Evolutionary conservation across 2,113 vertebrate genomes (phyloP).

Genomic region (Heloderma charlesbogerti): DNA sequence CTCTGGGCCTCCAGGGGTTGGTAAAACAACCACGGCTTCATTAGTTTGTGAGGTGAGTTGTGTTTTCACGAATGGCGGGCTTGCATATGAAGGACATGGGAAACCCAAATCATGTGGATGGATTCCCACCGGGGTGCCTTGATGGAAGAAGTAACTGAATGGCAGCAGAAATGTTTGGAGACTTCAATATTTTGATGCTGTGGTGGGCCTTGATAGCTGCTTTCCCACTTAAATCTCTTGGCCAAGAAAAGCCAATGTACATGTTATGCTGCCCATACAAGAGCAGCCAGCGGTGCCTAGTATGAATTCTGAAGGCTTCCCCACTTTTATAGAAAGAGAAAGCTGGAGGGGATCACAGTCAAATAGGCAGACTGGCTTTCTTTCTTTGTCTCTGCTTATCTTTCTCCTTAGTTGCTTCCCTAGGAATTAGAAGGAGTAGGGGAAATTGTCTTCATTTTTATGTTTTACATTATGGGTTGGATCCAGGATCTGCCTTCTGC

Average conservation of each 20-base stretch:
- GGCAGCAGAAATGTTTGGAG: background rate
- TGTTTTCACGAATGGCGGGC: background rate
- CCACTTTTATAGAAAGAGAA: too few relatives aligned
- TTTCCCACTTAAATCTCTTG: background rate
- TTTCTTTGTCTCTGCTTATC: too few relatives aligned
- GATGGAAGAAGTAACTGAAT: background rate
- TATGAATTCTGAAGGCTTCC: background rate
- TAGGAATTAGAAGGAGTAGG: background rate
- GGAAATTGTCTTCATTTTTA: background rate
- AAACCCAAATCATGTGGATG: background rate
- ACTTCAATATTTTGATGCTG: too few relatives aligned
- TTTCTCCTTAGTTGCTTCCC: background rate
- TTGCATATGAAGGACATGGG: too few relatives aligned
- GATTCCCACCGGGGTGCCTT: fast-evolving
- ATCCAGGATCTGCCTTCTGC: too few relatives aligned
- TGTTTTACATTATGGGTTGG: background rate
- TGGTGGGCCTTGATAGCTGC: background rate
- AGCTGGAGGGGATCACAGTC: background rate
- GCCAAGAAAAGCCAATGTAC: background rate
- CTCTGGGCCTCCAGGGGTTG: slow-evolving; percentile 96
- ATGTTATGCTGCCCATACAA: background rate
- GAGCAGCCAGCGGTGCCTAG: background rate
- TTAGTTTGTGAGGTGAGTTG: slow-evolving; percentile 92
- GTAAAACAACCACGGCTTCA: slow-evolving; percentile 97
- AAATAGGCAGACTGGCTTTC: background rate